Base-by-base conservation (phyloP, 2,797 vertebrate genomes). In the Sebastes variabilis region DNA sequence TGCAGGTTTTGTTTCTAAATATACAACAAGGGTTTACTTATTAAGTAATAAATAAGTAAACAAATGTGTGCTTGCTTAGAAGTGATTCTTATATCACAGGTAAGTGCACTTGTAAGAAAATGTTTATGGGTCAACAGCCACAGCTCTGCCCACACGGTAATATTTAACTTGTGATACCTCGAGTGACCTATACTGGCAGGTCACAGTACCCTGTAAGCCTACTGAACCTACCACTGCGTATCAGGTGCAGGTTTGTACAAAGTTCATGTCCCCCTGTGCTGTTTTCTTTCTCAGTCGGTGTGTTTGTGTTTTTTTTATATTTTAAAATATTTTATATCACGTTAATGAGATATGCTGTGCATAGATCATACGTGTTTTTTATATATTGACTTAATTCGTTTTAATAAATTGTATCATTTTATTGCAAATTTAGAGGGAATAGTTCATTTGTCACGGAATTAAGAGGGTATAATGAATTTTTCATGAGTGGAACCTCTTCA, bases 371-470 rank as follows among this genome's bases (percentile, higher is more conserved):
- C 30, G 66, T 88, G 59, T 87, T 72, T 81, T 83, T 75, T 77
- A 25, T 66, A 30, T 55, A 8, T 78, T 81, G 8, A 5, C 46
- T 67, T 11, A 3, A 42, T 62, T 67, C 2, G 3, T 86, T 93
- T 90, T 79, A 93, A 92, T 93, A 93, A 93, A 93, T 84, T 3
- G 49, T 66, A 56, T 67, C 3, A 22, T 70, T 13, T 81, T 71
- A 29, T 52, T 64, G 3, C n/a, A 66, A 62, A 85, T 27, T 34
- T 4, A 49, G 16, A 55, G 27, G 3, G 10, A 56, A 14, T 27
- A 4, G 16, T 36, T 49, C 0, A 32, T 79, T 60, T 71, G 36
- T 82, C 8, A 6, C 49, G 2, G 36, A 30, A 42, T 42, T 42
- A 42, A 42, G 38, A 42, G 14, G 14, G 38, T 16, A 16, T 42